A percentile compares a stretch with the other conserved stretches of the same genome.
phyloP scores from a whole-genome alignment of 2,888 invertebrate genomes.

The Aradus depressus region DNA sequence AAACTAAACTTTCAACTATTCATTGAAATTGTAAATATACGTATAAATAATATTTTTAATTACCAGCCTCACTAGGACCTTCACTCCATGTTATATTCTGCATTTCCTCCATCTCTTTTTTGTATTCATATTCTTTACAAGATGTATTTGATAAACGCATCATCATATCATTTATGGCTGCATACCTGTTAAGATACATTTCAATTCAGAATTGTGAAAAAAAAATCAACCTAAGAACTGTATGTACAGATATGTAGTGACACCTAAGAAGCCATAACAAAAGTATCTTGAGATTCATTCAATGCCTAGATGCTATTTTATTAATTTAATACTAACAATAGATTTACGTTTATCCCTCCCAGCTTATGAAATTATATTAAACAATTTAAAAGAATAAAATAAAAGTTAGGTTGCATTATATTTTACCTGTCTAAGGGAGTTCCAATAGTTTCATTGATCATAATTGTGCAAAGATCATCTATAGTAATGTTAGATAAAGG shows the following conservation, averaged over 20 bases:
- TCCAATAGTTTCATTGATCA: slow-evolving; percentile 50
- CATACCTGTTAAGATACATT: slow-evolving; percentile 50
- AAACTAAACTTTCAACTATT: no score
- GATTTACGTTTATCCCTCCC: background rate
- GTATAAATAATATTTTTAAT: no score
- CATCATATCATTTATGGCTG: slow-evolving; percentile 57
- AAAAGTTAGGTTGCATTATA: background rate
- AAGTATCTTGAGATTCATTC: no score
- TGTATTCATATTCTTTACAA: slow-evolving; percentile 76
- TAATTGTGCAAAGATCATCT: slow-evolving; percentile 65
- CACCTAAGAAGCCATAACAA: no score
- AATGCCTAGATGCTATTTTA: no score
- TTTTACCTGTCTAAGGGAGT: slow-evolving; percentile 37
- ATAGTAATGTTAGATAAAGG: slow-evolving; percentile 61
- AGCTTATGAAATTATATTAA: background rate
- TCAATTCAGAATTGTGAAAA: no score
- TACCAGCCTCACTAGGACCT: slow-evolving; percentile 52
- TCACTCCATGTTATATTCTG: slow-evolving; percentile 55
- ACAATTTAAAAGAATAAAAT: background rate
- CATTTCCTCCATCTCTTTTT: slow-evolving; percentile 57
- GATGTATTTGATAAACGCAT: slow-evolving; percentile 53
- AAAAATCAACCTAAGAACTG: no score
- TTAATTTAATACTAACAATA: background rate
- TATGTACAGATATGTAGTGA: no score
- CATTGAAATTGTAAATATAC: no score